Percentiles rank a stretch among this genome's conserved stretches.
Evolutionary conservation across 1,140 invertebrate genomes (phyloP).

Genomic region (Nasonia vitripennis): DNA sequence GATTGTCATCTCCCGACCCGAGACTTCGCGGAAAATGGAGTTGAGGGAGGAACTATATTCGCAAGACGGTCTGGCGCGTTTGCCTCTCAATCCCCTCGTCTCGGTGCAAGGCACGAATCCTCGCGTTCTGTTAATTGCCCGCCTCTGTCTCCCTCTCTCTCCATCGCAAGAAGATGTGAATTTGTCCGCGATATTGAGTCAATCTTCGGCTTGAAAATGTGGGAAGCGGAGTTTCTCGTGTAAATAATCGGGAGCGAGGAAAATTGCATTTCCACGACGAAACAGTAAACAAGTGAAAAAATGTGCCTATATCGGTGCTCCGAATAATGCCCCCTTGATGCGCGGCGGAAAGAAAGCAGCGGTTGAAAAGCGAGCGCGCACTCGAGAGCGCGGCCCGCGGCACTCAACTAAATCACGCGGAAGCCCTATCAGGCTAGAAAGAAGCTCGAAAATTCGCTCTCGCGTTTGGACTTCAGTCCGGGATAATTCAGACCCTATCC

Average conservation of each 20-base stretch:
- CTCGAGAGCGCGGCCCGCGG: too few species aligned
- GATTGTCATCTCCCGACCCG: background rate
- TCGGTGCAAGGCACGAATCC: background rate
- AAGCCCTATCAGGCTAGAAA: background rate
- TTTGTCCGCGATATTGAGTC: background rate
- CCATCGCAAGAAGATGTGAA: background rate
- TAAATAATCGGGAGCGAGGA: background rate
- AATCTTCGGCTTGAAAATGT: background rate
- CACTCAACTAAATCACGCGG: too few species aligned
- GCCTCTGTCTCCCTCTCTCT: background rate
- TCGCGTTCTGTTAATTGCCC: background rate
- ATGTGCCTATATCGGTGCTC: too few species aligned
- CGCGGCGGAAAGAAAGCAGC: too few species aligned
- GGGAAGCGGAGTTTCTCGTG: background rate
- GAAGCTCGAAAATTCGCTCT: background rate
- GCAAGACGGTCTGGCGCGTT: background rate
- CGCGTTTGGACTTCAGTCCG: background rate
- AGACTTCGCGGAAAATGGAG: background rate
- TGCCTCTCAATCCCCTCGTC: background rate
- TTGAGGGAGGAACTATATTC: background rate
- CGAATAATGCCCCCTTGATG: too few species aligned
- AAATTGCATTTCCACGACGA: background rate
- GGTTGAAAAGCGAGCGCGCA: too few species aligned
- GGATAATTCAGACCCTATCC: background rate
- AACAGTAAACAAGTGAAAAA: too few species aligned